Evolutionary conservation across 1,140 invertebrate species (phyloP).

Genomic region (Probaryconus sp.): DNA sequence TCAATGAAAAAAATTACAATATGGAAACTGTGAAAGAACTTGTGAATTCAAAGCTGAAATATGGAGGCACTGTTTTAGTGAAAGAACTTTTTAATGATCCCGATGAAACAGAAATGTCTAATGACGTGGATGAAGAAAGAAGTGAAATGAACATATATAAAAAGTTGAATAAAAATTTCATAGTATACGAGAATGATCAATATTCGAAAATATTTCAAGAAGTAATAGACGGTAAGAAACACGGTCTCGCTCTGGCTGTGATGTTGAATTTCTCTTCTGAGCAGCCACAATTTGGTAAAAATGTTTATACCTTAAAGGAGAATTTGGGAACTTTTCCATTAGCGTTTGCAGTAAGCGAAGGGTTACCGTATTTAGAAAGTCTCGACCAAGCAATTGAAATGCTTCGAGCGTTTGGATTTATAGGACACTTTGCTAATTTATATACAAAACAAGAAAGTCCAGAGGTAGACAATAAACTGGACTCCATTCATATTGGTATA

Average conservation of each 20-base stretch:
- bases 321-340: conserved; percentile 65
- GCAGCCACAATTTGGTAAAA: conserved; percentile 12
- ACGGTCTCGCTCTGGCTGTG: conserved; percentile 61
- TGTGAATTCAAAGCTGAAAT: conserved; percentile 40
- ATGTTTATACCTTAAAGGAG: conserved; percentile 63
- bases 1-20: conserved; percentile 57
- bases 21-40: conserved; percentile 60
- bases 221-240: conserved; percentile 55
- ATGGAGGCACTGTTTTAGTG: conserved; percentile 53
- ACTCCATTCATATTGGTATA: conserved; percentile 44
- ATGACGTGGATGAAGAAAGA: conserved; percentile 7
- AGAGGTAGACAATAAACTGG: background rate
- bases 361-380: conserved; percentile 61
- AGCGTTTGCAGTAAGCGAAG: conserved; percentile 64
- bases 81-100: conserved; percentile 38
- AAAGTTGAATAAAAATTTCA: conserved; percentile 49
- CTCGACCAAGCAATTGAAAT: conserved; percentile 56
- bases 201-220: conserved; percentile 43
- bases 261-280: conserved; percentile 65
- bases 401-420: conserved; percentile 60
- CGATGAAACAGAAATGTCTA: background rate
- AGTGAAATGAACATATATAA: conserved; percentile 23
- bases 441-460: conserved; percentile 16
- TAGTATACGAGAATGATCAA: conserved; percentile 48
- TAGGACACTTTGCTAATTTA: conserved; percentile 38